These are phyloP conservation scores for Dinoponera quadriceps DNA, from an alignment of 1,140 invertebrate genomes.

Conservation along the genomic window DNA sequence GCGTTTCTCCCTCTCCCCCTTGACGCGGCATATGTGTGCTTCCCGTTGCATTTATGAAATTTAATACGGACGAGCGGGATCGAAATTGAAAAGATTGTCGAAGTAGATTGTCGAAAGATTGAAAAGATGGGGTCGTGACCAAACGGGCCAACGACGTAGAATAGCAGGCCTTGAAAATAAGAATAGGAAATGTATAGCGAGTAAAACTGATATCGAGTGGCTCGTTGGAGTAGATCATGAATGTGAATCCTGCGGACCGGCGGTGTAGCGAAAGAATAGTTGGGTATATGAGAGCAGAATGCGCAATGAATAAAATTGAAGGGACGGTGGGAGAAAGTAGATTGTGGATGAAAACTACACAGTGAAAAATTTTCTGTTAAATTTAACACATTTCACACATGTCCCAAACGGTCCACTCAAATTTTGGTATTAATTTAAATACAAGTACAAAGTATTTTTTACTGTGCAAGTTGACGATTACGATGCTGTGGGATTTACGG, in stretches of 20 bases:
- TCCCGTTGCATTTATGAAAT: constrained; percentile 58
- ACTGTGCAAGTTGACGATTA: neutral
- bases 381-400: too few relatives aligned
- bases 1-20: neutral
- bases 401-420: too few relatives aligned
- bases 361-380: too few relatives aligned
- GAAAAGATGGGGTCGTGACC: constrained; percentile 23
- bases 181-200: constrained; percentile 16
- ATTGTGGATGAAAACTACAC: neutral
- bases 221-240: neutral
- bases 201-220: constrained; percentile 34
- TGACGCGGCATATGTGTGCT: neutral
- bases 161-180: constrained; percentile 9
- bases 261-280: neutral
- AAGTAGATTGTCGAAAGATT: constrained; percentile 36
- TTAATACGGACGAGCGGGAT: constrained; percentile 42
- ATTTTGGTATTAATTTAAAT: too few relatives aligned
- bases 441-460: too few relatives aligned
- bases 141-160: neutral
- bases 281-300: neutral
- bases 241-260: neutral
- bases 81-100: constrained; percentile 55
- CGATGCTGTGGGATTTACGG: neutral
- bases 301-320: constrained; percentile 1
- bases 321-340: neutral